phyloP scores from a whole-genome alignment of 2,797 vertebrate genomes.

The Steatocranus sp. region DNA sequence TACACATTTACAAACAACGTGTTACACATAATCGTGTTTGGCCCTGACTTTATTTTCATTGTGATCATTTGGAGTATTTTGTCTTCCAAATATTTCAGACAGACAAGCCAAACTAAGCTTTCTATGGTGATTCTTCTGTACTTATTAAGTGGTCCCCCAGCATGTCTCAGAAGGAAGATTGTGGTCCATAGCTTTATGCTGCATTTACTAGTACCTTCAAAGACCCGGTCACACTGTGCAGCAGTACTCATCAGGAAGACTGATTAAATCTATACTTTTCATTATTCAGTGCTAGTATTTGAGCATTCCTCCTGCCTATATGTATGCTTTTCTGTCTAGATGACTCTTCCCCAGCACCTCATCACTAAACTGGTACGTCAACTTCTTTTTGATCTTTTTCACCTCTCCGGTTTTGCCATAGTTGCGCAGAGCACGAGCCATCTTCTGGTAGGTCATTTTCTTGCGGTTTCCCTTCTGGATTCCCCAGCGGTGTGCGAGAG shows the following conservation, averaged over 20 bases:
- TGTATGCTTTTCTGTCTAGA: constrained; percentile 84
- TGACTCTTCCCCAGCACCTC: constrained; percentile 89
- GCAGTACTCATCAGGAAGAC: not conserved
- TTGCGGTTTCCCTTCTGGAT: constrained; percentile 98
- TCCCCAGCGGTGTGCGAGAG: constrained; percentile 93
- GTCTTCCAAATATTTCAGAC: not conserved
- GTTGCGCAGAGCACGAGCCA: constrained; percentile 96
- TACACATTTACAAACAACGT: not conserved
- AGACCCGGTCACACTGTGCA: not conserved
- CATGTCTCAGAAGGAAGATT: not conserved
- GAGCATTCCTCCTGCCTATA: constrained; percentile 36
- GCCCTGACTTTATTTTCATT: not conserved
- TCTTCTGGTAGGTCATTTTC: constrained; percentile 99
- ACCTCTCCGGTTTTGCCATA: constrained; percentile 99
- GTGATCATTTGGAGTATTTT: not conserved
- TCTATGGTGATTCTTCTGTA: not conserved
- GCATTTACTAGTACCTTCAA: not conserved
- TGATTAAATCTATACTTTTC: not conserved
- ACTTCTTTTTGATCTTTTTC: constrained; percentile 98
- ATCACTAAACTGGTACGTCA: constrained; percentile 99
- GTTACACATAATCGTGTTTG: not conserved
- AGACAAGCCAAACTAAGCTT: not conserved
- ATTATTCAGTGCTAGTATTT: not conserved
- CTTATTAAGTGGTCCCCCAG: not conserved
- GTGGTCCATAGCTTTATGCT: not conserved